Evolutionary conservation across 2,888 invertebrate genomes (phyloP), one percentile per base, ranked within the genome.

Genomic region (Drosophila cyrtoloma): DNA sequence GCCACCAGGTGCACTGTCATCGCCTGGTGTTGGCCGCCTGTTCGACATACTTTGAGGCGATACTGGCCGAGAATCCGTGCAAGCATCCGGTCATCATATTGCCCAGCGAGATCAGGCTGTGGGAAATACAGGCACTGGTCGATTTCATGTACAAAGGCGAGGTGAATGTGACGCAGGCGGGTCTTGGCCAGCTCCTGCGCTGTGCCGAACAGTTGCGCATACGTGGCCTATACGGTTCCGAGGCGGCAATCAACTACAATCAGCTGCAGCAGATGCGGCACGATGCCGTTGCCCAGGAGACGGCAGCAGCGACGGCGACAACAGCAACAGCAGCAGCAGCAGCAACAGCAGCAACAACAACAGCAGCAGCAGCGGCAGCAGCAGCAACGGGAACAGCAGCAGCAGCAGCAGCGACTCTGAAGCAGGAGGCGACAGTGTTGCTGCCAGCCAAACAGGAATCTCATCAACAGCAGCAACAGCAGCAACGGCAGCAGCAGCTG

Each of bases 141-240:
- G 97, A 97, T 93, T 97, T 97, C 92, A 97, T 97, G 97, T 97
- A 97, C 93, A 97, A 97, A 91, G 97, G 97, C 0, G 97, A 97
- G 92, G 97, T 97, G 39, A 97, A 97, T 91, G 97, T 97, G 0
- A 96, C 97, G 5, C 97, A 97, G 87, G 97, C 97, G 66, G 97
- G 97, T 73, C 93, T 97, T 60, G 96, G 97, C 39, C 96, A 96
- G 81, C 93, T 97, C n/a, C 94, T 97, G 14, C 96, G 96, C 90
- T 97, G 97, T 0, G 97, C 97, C 0, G 97, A 97, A 91, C 96
- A 97, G 22, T 92, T 97, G 84, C 97, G 97, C 91, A 97, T 97
- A 71, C 95, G 97, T 89, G 97, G 97, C 86, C 81, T 94, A 0
- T 93, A 93, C 61, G 94, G 94, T 1, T 91, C 92, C 5, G 94